Percentiles rank a stretch among this genome's conserved stretches.
Evolutionary conservation across 1,140 invertebrate species (phyloP).

Genomic region (Holcopasites calliopsidis): DNA sequence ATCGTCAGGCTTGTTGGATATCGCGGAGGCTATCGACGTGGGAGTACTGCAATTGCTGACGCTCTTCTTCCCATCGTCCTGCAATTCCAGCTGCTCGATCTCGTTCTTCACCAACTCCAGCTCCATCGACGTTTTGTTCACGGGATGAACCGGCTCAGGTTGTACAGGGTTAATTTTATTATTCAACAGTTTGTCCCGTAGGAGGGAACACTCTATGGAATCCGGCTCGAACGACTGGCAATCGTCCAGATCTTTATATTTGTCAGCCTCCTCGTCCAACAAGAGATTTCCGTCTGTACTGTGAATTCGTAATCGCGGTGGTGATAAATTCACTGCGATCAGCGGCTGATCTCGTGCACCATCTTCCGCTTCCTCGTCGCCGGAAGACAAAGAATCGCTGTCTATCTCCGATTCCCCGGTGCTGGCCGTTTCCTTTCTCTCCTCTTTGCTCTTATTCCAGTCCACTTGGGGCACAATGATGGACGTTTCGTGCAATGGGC

Average conservation of each 20-base stretch:
- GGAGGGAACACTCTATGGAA: slow-evolving; percentile 72
- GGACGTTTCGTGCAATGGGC: slow-evolving; percentile 83
- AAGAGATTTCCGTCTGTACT: slow-evolving; percentile 71
- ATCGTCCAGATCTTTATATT: slow-evolving; percentile 62
- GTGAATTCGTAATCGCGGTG: slow-evolving; percentile 73
- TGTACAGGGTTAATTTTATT: neutral
- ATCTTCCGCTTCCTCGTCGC: slow-evolving; percentile 66
- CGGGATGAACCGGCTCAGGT: neutral
- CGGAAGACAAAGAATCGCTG: slow-evolving; percentile 83
- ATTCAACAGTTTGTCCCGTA: slow-evolving; percentile 29
- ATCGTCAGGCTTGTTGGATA: slow-evolving; percentile 76
- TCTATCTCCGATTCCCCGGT: slow-evolving; percentile 80
- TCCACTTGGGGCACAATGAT: slow-evolving; percentile 84
- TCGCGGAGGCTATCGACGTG: slow-evolving; percentile 69
- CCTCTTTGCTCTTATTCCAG: slow-evolving; percentile 79
- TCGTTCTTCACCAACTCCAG: slow-evolving; percentile 71
- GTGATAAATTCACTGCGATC: slow-evolving; percentile 57
- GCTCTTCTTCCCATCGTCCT: slow-evolving; percentile 65
- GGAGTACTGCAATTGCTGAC: slow-evolving; percentile 79
- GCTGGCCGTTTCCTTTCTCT: slow-evolving; percentile 62
- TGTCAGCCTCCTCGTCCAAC: slow-evolving; percentile 73
- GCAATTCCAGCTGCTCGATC: slow-evolving; percentile 69
- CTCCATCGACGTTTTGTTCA: slow-evolving; percentile 29
- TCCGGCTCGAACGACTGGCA: slow-evolving; percentile 73
- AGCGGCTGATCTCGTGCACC: slow-evolving; percentile 44